Base-by-base conservation (phyloP, 2,113 vertebrate species). In the Prunella himalayana region DNA sequence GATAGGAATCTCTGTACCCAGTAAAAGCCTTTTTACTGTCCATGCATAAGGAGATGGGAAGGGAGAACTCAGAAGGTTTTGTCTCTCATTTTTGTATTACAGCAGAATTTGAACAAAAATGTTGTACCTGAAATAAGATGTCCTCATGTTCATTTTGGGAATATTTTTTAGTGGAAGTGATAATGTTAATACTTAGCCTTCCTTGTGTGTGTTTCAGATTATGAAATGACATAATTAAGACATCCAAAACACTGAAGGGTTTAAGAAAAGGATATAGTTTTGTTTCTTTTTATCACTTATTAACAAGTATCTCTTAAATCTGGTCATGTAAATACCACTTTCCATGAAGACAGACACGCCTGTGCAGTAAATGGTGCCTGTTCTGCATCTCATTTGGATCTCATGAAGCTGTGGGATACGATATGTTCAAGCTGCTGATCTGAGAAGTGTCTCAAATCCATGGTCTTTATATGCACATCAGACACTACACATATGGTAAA, bases 401-500 rank as follows among this genome's bases (percentile, higher is more conserved):
- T 82, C 15, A 2, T 89, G 90, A 86, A 95, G 54, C 76, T 63
- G 63, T 2, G 2, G 77, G 77, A 72, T 75, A 63, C 1, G 11
- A 86, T 90, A 56, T 2, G 6, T 95, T 96, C 73, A 91, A 94
- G 80, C 81, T 95, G 94, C 72, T 54, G 65, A 41, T 88, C 73
- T 25, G 80, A 91, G 80, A 92, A 71, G 54, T 6, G 1, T 90
- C 71, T 97, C 65, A 86, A 93, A 93, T 93, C 92, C 47, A 14
- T 53, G 61, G 41, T 57, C 81, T 88, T 56, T 86, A 53, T 84
- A 65, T 78, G 90, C 76, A 80, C 77, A 75, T 96, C 92, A 95
- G 92, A 79, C 83, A 72, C 70, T 80, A 15, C 79, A 79, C 85
- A 91, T 91, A 88, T 96, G 89, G 96, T 80, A 95, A 95, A 96